Percentiles rank a stretch among this genome's conserved stretches.
Evolutionary conservation across 2,888 invertebrate genomes (phyloP).

Genomic region (Apamea crenata): DNA sequence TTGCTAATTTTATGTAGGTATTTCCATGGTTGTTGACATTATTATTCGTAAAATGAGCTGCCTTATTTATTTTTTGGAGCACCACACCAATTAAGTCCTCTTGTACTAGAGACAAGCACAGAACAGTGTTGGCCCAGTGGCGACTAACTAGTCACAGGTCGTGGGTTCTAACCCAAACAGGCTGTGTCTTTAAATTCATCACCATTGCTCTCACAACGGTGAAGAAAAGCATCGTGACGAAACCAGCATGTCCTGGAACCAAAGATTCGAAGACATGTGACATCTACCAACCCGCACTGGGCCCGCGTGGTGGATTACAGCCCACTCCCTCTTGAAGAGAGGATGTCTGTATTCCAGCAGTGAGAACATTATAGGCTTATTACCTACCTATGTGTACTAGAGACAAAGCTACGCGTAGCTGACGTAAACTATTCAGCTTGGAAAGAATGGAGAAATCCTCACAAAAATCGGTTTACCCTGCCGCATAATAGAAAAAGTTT

Average conservation of each 20-base stretch:
- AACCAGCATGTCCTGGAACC: no score
- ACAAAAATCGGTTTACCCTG: neutral
- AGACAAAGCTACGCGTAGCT: neutral
- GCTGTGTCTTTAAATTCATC: no score
- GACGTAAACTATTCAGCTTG: neutral
- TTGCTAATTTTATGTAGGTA: neutral
- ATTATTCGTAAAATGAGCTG: neutral
- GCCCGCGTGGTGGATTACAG: no score
- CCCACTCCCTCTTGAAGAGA: neutral
- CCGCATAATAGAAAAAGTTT: constrained; percentile 2
- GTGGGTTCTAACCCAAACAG: no score
- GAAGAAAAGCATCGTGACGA: no score
- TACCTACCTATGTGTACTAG: neutral
- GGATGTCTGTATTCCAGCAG: no score
- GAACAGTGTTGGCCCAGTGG: no score
- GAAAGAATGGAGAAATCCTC: neutral
- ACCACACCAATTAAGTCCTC: neutral
- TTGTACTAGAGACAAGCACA: neutral
- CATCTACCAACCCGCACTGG: no score
- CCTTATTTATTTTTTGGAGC: neutral
- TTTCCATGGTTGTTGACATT: neutral
- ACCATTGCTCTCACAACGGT: no score
- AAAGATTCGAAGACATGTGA: no score
- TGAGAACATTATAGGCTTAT: neutral
- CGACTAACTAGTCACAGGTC: no score